Evolutionary conservation across 2,888 invertebrate genomes (phyloP).

Genomic region (Himalopsyche anomala): DNA sequence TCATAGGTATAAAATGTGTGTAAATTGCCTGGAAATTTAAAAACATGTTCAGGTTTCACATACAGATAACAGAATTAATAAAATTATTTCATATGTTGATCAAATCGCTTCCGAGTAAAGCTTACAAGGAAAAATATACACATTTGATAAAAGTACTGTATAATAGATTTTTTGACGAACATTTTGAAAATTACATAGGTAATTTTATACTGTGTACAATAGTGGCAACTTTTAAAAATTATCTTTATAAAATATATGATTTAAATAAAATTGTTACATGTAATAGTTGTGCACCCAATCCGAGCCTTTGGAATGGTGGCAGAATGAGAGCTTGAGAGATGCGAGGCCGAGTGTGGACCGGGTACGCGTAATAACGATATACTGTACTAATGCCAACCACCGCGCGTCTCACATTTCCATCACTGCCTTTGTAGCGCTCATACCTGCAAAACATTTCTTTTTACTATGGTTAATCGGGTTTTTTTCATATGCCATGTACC

Average conservation of each 20-base stretch:
- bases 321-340: constrained; percentile 95
- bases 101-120: too few species aligned
- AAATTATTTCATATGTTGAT: too few species aligned
- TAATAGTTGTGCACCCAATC: constrained; percentile 89
- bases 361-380: constrained; percentile 97
- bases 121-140: too few species aligned
- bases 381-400: constrained; percentile 93
- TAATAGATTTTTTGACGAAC: too few species aligned
- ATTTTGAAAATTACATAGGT: too few species aligned
- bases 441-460: constrained; percentile 74
- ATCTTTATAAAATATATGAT: neutral
- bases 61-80: constrained; percentile 31
- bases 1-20: constrained; percentile 74
- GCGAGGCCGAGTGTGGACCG: constrained; percentile 89
- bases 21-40: constrained; percentile 74
- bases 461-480: neutral
- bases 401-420: constrained; percentile 80
- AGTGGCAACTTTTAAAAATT: too few species aligned
- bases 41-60: neutral
- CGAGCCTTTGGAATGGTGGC: constrained; percentile 92
- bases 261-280: constrained; percentile 68
- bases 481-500: neutral
- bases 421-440: constrained; percentile 81
- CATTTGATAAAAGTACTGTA: too few species aligned
- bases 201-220: too few species aligned